Evolutionary conservation across 1,140 invertebrate species (phyloP), one percentile per base, ranked within the genome.

Genomic region (Drosophila orosa): DNA sequence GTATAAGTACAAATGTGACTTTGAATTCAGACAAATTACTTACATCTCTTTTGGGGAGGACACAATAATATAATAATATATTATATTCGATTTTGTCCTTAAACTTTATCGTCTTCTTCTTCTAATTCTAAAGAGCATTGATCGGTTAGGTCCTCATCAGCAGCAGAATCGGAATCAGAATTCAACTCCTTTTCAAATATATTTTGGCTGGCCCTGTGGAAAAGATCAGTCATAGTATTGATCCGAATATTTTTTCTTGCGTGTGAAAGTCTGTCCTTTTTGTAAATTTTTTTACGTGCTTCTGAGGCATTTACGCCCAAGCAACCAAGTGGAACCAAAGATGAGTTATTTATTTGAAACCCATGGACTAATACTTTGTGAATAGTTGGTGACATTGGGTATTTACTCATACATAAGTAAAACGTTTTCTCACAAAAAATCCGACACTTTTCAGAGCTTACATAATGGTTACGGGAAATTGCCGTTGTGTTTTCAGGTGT

Each of bases 271-370:
- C 35, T n/a, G 35, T 27, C 54, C 40, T 56, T 19, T 56, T 56
- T 27, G 6, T 56, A 56, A 8, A 40, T 27, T 27, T 56, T 40
- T 15, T 55, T 55, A 2, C 33, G 52, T 6, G 54, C 19, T 35
- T 59, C 35, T 4, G 8, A 45, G 17, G 57, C 40, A 47, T 59
- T 59, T 59, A 35, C 57, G 13, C 57, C 42, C 12, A 15, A 57
- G 10, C 10, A 57, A 13, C 25, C n/a, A n/a, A 40, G 55, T 57
- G 25, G 55, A 57, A 57, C 37, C 15, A 40, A 40, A 5, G 39
- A 31, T 15, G 17, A 58, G 17, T 33, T 58, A 24, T 58, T 58
- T 33, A 45, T 58, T 44, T 58, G 25, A 44, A 31, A 44, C 10
- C 52, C 54, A 10, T 40, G 37, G 24, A 57, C 35, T 19, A 42